A percentile compares a stretch with the other conserved stretches of the same genome.
Conservation (phyloP, 2,888 invertebrate genomes). For the Clivina fossor region DNA sequence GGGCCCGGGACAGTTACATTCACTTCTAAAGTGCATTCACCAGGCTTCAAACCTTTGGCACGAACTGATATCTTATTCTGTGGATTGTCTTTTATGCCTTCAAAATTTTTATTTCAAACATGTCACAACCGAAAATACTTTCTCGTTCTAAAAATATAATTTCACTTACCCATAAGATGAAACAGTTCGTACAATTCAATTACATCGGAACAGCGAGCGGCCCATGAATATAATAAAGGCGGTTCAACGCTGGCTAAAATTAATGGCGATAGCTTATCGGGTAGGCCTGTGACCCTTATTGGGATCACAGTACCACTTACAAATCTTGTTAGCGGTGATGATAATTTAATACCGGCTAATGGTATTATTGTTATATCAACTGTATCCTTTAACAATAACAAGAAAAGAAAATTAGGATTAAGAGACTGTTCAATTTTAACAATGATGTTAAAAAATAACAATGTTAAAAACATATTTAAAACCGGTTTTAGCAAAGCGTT, state of each 20-base stretch:
- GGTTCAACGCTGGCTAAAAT: constrained; percentile 70
- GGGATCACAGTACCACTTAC: constrained; percentile 72
- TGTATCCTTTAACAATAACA: constrained; percentile 61
- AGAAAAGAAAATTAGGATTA: too few species aligned
- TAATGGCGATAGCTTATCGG: constrained; percentile 70
- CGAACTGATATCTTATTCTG: constrained; percentile 68
- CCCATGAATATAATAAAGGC: constrained; percentile 67
- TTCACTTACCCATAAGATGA: constrained; percentile 53
- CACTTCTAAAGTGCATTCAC: constrained; percentile 61
- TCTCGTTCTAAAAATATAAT: too few species aligned
- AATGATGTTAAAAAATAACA: too few species aligned
- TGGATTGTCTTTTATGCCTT: constrained; percentile 60
- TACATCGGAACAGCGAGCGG: constrained; percentile 62
- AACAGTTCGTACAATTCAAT: constrained; percentile 61
- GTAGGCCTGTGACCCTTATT: constrained; percentile 60
- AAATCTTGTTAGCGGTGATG: constrained; percentile 67
- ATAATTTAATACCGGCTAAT: constrained; percentile 67
- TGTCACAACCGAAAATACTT: too few species aligned
- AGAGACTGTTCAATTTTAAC: too few species aligned
- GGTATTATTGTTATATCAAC: constrained; percentile 69
- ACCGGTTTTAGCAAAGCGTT: too few species aligned
- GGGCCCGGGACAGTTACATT: constrained; percentile 57
- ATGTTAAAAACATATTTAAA: too few species aligned
- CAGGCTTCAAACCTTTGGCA: constrained; percentile 66
- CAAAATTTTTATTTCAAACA: too few species aligned